Evolutionary conservation across 2,888 invertebrate species (phyloP).

Genomic region (Thalpophila matura): DNA sequence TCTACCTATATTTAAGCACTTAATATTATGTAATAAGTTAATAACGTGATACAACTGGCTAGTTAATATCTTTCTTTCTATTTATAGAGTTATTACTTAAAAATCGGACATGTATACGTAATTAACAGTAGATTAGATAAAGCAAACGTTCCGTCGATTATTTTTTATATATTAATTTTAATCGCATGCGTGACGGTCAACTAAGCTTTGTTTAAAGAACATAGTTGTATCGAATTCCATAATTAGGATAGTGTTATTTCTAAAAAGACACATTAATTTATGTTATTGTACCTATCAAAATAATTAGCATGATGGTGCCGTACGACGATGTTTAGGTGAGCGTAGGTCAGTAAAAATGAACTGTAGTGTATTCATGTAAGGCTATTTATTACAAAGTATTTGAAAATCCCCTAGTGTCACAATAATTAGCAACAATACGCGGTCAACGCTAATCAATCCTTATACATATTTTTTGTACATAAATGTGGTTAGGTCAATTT

Average conservation of each 20-base stretch:
- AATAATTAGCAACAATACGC: constrained; percentile 12
- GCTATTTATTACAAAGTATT: constrained; percentile 5
- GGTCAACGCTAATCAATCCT: constrained; percentile 17
- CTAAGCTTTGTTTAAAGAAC: constrained; percentile 1
- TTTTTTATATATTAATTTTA: too few species aligned
- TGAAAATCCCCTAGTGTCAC: constrained; percentile 15
- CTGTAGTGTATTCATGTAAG: constrained; percentile 3
- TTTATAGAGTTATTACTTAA: constrained; percentile 14
- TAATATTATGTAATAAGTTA: constrained; percentile 6
- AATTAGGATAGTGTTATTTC: too few species aligned
- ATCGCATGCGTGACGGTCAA: too few species aligned
- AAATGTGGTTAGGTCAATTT: not conserved
- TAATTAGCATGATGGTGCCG: not conserved
- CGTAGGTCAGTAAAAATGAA: not conserved
- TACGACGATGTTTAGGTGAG: not conserved
- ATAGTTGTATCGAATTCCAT: too few species aligned
- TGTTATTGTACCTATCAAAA: too few species aligned
- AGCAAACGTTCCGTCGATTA: too few species aligned
- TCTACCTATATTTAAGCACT: too few species aligned
- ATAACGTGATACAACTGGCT: constrained; percentile 9
- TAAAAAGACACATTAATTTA: too few species aligned
- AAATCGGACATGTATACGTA: too few species aligned
- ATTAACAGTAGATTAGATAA: too few species aligned
- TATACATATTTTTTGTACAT: constrained; percentile 10
- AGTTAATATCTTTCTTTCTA: constrained; percentile 19